Evolutionary conservation across 2,888 invertebrate genomes (phyloP).

Genomic region (Zygaena filipendulae): DNA sequence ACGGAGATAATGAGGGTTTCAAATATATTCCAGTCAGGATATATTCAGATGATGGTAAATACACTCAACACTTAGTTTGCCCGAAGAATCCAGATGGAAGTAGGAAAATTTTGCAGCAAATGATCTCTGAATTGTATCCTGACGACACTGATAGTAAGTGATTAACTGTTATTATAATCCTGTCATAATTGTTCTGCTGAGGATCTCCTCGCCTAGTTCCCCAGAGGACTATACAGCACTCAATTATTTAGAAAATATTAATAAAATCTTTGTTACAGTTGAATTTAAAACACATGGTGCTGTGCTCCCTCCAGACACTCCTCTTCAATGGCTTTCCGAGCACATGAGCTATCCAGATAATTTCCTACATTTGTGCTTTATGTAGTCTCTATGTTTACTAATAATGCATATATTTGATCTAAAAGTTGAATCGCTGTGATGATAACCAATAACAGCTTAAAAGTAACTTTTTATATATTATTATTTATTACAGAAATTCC

Average conservation of each 20-base stretch:
- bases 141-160: slow-evolving; percentile 46
- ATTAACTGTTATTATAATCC: slow-evolving; percentile 1
- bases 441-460: no score
- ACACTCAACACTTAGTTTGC: slow-evolving; percentile 79
- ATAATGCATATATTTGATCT: slow-evolving; percentile 1
- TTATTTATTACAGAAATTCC: no score
- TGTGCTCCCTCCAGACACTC: slow-evolving; percentile 85
- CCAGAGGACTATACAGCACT: no score
- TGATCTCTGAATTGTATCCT: slow-evolving; percentile 77
- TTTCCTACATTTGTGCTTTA: slow-evolving; percentile 91
- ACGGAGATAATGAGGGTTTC: slow-evolving; percentile 82
- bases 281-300: slow-evolving; percentile 90
- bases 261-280: slow-evolving; percentile 73
- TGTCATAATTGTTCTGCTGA: background rate
- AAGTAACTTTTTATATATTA: no score
- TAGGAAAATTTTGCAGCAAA: slow-evolving; percentile 76
- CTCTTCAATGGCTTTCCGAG: slow-evolving; percentile 97
- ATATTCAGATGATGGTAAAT: slow-evolving; percentile 78
- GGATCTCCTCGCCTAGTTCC: no score
- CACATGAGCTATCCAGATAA: slow-evolving; percentile 99
- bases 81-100: slow-evolving; percentile 81
- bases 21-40: slow-evolving; percentile 91
- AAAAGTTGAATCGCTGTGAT: background rate
- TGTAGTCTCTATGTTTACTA: slow-evolving; percentile 27
- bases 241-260: no score